These are phyloP conservation scores for Galerucella calmariensis DNA, from an alignment of 2,888 invertebrate species.

Conservation along the genomic window DNA sequence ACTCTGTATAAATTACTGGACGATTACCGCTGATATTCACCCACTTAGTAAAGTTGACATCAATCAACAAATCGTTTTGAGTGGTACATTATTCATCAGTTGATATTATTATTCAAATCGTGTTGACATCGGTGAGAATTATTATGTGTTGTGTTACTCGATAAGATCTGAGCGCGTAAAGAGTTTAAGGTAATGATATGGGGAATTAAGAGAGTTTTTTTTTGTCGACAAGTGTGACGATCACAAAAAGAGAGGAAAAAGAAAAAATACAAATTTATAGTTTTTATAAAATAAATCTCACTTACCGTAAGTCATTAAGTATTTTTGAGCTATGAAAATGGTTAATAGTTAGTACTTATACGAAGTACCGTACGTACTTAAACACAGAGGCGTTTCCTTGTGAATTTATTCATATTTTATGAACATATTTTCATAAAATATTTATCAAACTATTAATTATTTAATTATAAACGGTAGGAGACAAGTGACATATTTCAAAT, in stretches of 20 bases:
- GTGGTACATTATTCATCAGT: constrained; percentile 18
- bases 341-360: no score
- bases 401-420: no score
- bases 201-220: background rate
- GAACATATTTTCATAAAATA: no score
- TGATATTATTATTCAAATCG: constrained; percentile 16
- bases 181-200: constrained; percentile 6
- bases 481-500: no score
- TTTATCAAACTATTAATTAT: no score
- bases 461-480: no score
- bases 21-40: constrained; percentile 24
- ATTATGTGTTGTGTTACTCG: constrained; percentile 10
- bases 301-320: no score
- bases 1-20: constrained; percentile 25
- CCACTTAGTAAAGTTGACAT: constrained; percentile 25
- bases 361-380: no score
- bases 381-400: no score
- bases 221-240: background rate
- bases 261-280: background rate
- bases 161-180: constrained; percentile 15
- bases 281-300: no score
- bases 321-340: no score
- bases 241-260: background rate
- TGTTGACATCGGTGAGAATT: constrained; percentile 18
- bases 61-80: constrained; percentile 22